Base-by-base conservation (phyloP, 2,888 invertebrate species). In the Corythucha ciliata region DNA sequence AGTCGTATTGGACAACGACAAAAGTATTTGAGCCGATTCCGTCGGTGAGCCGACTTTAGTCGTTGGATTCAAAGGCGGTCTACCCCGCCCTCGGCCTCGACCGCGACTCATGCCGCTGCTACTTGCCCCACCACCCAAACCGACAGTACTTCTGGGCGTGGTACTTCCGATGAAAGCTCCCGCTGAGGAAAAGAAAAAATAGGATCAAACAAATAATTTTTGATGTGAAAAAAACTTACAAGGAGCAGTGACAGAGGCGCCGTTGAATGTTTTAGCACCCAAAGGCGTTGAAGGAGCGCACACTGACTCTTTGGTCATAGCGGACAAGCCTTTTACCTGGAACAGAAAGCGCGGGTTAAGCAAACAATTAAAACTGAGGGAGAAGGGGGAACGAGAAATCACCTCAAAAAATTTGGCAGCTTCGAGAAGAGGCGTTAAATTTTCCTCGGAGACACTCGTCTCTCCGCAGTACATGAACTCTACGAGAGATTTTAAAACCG, bases 381-480 rank as follows among this genome's bases (percentile, higher is more conserved):
- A n/a, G n/a, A n/a, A n/a, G n/a, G n/a, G n/a, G n/a, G n/a, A n/a
- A n/a, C n/a, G n/a, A n/a, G n/a, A n/a, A n/a, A n/a, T 47, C 53
- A 83, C 80, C 68, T 81, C 79, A 55, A 83, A 75, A 62, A 80
- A 76, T 65, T 78, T 79, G 21, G 81, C 81, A 6, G 81, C 81
- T 48, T 80, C 77, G 40, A 81, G 74, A 42, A 83, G 66, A 60
- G 80, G 78, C 60, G 79, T 78, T 58, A 82, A 70, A 65, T 80
- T 74, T 60, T 80, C 77, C 66, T 81, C 79, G 45, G 77, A 69
- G 58, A 83, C 77, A 59, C 77, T 77, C 2, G 81, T 82, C 70
- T 81, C 81, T 2, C 83, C 83, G 62, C 80, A 81, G 63, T 83
- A 83, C 78, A 83, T 83, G 62, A 81, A 83, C 66, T 83, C 83